Base-by-base conservation (phyloP, 2,113 vertebrate genomes). In the Copsychus sechellarum region DNA sequence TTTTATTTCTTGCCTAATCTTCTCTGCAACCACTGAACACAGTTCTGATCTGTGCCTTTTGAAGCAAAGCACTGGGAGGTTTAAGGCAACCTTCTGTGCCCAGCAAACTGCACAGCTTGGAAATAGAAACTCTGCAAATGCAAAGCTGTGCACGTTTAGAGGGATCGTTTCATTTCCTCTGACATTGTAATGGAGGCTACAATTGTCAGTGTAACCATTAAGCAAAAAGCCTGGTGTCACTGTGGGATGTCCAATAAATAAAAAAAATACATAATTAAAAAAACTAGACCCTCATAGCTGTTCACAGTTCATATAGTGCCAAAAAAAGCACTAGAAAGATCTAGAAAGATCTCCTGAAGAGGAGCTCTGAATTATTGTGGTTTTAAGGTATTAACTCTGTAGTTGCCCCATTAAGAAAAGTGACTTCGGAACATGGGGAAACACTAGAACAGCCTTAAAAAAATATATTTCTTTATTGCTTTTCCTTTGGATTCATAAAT, bases 41-140 rank as follows among this genome's bases (percentile, higher is more conserved):
- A 0, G n/a, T 40, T 92, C 48, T 86, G 61, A 53, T 76, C 81
- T 69, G n/a, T 65, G 53, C 42, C 64, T 91, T 87, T 71, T 90
- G 78, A 95, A 95, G 81, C 61, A 92, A 91, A 92, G 69, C 91
- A n/a, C 48, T 26, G 29, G 65, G 81, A 91, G 70, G 57, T 91
- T 86, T 84, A 56, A 92, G 81, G 65, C 51, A 89, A 67, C 60
- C 38, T 94, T 77, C 86, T 81, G 80, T 86, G 86, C 93, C 76
- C 26, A 1, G 54, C 56, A 78, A 90, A 90, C 82, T 67, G 69
- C 83, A 38, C 34, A 67, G 83, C 61, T 78, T 64, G 78, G 76
- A 60, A 81, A 64, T 0, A 91, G 79, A 70, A 38, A 12, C 66
- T 62, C 58, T 14, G 48, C 81, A 92, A 95, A 85, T 64, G 48